Percentiles rank a stretch among this genome's conserved stretches.
These are phyloP conservation scores for Hydractinia echinata DNA, from an alignment of 30 jellyfish, hydroid and myxozoan genomes.

Conservation along the genomic window DNA sequence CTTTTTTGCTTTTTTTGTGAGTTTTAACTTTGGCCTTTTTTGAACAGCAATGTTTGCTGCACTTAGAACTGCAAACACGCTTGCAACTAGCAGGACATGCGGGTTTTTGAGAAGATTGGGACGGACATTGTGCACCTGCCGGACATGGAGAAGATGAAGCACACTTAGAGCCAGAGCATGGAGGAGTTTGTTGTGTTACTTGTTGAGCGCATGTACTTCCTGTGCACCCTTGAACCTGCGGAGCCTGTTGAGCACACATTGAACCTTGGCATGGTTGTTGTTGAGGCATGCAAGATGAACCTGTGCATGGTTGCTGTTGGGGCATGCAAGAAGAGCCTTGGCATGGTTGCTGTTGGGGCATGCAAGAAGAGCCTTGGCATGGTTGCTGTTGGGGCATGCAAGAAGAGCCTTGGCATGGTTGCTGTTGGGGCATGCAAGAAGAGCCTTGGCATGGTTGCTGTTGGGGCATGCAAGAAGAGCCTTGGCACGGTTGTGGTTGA, in stretches of 20 bases:
- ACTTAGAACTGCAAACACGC: conserved; percentile 31
- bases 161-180: neutral
- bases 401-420: conserved; percentile 5
- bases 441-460: conserved; percentile 24
- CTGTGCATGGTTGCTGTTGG: conserved; percentile 16
- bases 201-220: neutral
- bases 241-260: conserved; percentile 20
- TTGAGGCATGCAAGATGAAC: conserved; percentile 1
- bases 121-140: conserved; percentile 21
- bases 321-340: neutral
- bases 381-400: conserved; percentile 19
- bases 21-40: conserved; percentile 20
- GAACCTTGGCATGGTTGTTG: conserved; percentile 12
- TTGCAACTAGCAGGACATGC: conserved; percentile 36
- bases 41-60: conserved; percentile 43
- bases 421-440: neutral
- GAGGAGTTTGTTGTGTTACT: neutral
- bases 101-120: conserved; percentile 9
- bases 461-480: neutral
- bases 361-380: neutral
- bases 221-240: neutral
- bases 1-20: neutral
- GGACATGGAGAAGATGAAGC: conserved; percentile 2
- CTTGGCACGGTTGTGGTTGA: conserved; percentile 1
- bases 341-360: conserved; percentile 8